Base-by-base conservation (phyloP, 2,888 invertebrate species). In the Meganola albula region DNA sequence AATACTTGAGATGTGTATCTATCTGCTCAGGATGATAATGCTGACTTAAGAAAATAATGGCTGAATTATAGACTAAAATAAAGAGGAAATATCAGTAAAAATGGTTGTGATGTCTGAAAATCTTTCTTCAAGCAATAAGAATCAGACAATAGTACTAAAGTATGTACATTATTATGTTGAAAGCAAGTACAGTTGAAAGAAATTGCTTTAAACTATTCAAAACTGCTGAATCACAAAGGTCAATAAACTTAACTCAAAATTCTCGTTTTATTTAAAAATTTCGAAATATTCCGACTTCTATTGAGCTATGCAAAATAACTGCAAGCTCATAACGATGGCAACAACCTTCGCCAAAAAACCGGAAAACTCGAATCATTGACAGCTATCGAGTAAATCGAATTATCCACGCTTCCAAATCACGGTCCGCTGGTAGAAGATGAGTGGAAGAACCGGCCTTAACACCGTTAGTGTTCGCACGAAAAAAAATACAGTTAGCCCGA, bases 401-500 rank as follows among this genome's bases (percentile, higher is more conserved):
- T 53, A 37, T 45, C 60, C 63, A 65, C 63, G 63, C 64, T 59
- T 62, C 57, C 55, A 63, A 61, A 63, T 57, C 57, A 53, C 52
- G 48, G 34, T 10, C 30, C 37, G 27, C 36, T 35, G 42, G 57
- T 32, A 55, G 64, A 60, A 20, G 20, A 20, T 20, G 48, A 53
- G 50, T 54, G 53, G 61, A 45, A 68, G 64, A 78, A 77, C 78
- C 76, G 76, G 76, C 75, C 63, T 58, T 31, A 44, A 46, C 68
- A 74, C 83, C 79, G 83, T 82, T 82, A 82, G 67, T 57, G 61
- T 58, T 68, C 57, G 69, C 67, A 77, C 78, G 74, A 83, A 84
- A 85, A 84, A 72, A 82, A 82, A 71, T 82, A 84, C 83, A 80
- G 84, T 84, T 85, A 84, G 46, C 59, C 52, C 45, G 44, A 63